These are phyloP conservation scores for Leptodactylus fallax DNA, from an alignment of 2,797 vertebrate genomes.

Conservation along the genomic window DNA sequence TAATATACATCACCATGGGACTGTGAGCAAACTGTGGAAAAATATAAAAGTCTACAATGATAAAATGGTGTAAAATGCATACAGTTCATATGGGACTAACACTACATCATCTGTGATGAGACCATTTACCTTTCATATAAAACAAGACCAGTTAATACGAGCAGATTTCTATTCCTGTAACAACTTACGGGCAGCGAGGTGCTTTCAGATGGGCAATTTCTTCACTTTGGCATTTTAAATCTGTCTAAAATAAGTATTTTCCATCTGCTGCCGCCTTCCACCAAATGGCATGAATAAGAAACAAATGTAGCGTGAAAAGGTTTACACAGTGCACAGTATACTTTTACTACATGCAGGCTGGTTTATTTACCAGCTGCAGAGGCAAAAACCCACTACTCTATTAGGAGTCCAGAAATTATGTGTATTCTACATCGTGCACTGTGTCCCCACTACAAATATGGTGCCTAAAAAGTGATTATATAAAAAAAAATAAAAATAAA, in stretches of 20 bases:
- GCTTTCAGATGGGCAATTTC: slow-evolving; percentile 8
- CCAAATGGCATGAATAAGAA: slow-evolving; percentile 58
- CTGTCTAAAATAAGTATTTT: slow-evolving; percentile 50
- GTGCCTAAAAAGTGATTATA: neutral
- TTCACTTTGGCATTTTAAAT: slow-evolving; percentile 36
- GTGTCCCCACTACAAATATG: slow-evolving; percentile 10
- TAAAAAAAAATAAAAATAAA: neutral
- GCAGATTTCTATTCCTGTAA: slow-evolving; percentile 16
- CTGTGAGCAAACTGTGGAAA: neutral
- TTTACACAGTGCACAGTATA: slow-evolving; percentile 49
- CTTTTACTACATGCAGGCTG: slow-evolving; percentile 39
- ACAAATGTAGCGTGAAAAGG: slow-evolving; percentile 57
- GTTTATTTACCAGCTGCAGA: slow-evolving; percentile 32
- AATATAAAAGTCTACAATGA: slow-evolving; percentile 9
- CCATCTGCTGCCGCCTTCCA: slow-evolving; percentile 46
- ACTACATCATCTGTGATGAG: slow-evolving; percentile 19
- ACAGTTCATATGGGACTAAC: neutral
- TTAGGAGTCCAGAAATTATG: slow-evolving; percentile 40
- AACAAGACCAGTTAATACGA: neutral
- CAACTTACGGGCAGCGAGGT: slow-evolving; percentile 13
- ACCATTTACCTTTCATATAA: neutral
- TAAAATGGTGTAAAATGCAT: neutral
- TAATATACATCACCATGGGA: neutral
- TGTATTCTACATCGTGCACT: slow-evolving; percentile 15
- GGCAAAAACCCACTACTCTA: slow-evolving; percentile 38